Percentiles rank a stretch among this genome's conserved stretches.
These are phyloP conservation scores for Melipona quadrifasciata DNA, from an alignment of 1,140 invertebrate genomes.

Conservation along the genomic window DNA sequence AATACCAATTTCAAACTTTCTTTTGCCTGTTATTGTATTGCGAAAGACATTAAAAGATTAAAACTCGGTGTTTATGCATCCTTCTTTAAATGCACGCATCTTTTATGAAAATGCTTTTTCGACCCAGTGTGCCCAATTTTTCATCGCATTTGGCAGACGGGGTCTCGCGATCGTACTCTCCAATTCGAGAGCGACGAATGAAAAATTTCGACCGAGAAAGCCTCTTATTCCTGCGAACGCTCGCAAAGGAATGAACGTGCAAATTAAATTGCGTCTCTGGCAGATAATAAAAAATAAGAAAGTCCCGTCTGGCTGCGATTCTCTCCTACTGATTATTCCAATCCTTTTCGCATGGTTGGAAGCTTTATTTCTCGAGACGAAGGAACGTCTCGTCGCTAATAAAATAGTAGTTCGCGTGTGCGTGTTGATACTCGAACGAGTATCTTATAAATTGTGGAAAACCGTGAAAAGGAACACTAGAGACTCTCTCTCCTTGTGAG, in stretches of 20 bases:
- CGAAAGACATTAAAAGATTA: too few species aligned
- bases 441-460: slow-evolving; percentile 1
- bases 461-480: background rate
- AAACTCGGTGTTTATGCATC: too few species aligned
- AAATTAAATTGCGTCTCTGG: slow-evolving; percentile 32
- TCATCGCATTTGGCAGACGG: background rate
- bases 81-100: too few species aligned
- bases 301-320: background rate
- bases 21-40: too few species aligned
- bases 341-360: background rate
- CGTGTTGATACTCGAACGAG: background rate
- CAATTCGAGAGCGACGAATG: background rate
- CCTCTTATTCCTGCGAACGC: background rate
- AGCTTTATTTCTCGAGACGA: background rate
- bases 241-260: slow-evolving; percentile 7
- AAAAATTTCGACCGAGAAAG: slow-evolving; percentile 15
- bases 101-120: too few species aligned
- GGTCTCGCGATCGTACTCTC: background rate
- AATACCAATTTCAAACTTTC: too few species aligned
- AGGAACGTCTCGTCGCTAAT: slow-evolving; percentile 13
- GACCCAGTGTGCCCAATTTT: too few species aligned
- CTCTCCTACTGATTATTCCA: background rate
- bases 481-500: background rate
- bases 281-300: slow-evolving; percentile 1
- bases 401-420: background rate